Base-by-base conservation (phyloP, 2,113 vertebrate species). In the Platysteira castanea region DNA sequence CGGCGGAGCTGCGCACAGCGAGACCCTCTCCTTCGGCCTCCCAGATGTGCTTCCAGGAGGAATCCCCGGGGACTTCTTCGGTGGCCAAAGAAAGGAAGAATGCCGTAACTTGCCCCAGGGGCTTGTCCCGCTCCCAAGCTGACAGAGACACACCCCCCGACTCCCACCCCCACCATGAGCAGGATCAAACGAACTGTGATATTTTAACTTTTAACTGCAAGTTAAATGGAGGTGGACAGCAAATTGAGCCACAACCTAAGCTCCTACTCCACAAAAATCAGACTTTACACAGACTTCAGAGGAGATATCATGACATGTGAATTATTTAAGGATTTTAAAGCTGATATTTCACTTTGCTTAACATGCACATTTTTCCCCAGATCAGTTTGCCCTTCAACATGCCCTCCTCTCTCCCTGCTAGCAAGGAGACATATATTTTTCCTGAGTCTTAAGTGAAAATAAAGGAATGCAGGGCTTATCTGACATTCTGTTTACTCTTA, bases 401-500 rank as follows among this genome's bases (percentile, higher is more conserved):
- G 3, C 35, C 69, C 85, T 83, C 33, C 46, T 90, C 67, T 64
- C 69, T 89, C 59, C 33, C 50, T 81, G 8, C 35, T 80, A 90
- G 46, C 30, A 74, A 42, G 83, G 13, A 71, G 22, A 30, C 56
- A 24, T 27, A 20, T 60, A 59, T 64, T 75, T 87, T 86, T n/a
- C 46, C 14, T 15, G n/a, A 83, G 41, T 65, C 53, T 84, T 84
- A 80, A 92, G 56, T 39, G 26, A 94, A 97, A 90, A 91, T 84
- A 96, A 89, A 94, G 79, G 75, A 95, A 97, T 94, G 87, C 83
- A 82, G 57, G 61, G 54, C 76, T 96, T 93, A 96, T 94, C 92
- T 94, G 86, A 94, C 75, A 75, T 75, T 94, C 76, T 96, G 78
- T 90, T 96, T 95, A 94, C 82, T 93, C 54, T 61, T 82, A 87